Evolutionary conservation across 1,140 invertebrate genomes (phyloP), one percentile per base, ranked within the genome.

Genomic region (Aradophagus sp.): DNA sequence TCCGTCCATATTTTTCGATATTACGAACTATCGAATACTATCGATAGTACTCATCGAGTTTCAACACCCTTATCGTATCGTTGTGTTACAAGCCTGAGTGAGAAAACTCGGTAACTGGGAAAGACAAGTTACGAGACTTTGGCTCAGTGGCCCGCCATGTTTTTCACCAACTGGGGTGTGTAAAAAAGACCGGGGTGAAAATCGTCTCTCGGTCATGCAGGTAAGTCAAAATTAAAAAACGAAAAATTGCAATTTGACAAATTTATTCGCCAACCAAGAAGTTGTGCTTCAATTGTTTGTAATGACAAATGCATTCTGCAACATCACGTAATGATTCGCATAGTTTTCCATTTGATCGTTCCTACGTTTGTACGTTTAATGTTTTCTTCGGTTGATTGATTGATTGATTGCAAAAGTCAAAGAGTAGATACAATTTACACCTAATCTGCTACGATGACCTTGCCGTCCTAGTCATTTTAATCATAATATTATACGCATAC

Each of bases 131-230:
- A 44, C 56, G 23, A 31, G 42, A 17, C 31, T 27, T 14, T 45
- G 26, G 10, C 63, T 78, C 70, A 80, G 82, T 81, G 81, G 78
- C 80, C 76, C 82, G 83, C 83, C 84, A 86, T 86, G 83, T 85
- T 85, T 86, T 84, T 84, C 79, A 81, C 77, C 77, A 79, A 84
- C 80, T 84, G 83, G 83, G 83, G 81, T 85, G 84, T 85, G 79
- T 84, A 85, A 81, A 78, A 80, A 81, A n/a, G 78, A 78, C 83
- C 84, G 84, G 84, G 84, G 84, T 85, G 83, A 84, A 85, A 83
- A 84, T 86, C 84, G 79, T 86, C 84, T 84, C 83, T 86, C 81
- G 80, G 84, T 80, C 75, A 85, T 85, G 82, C 82, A 85, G 83
- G 84, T 85, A 84, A 7, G 39, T 63, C 13, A 38, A 34, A 52